Conservation (phyloP, 2,797 vertebrate genomes). For the Chelon labrosus region DNA sequence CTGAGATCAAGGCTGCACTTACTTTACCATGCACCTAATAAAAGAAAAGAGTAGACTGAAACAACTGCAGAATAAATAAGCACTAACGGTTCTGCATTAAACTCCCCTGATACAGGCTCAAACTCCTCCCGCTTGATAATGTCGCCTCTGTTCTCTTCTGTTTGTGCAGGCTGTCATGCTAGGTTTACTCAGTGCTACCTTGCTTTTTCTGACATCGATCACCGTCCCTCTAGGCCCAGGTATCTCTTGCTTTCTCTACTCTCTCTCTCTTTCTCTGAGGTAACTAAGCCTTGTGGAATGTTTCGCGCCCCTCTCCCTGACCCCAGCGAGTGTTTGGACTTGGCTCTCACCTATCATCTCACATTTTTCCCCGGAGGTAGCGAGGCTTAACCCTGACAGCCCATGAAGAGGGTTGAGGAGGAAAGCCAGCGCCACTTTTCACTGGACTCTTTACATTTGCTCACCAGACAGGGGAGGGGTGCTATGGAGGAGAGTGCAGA, state of each 20-base stretch:
- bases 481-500: conserved; percentile 28
- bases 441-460: conserved; percentile 51
- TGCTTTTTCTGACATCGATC: conserved; percentile 64
- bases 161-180: conserved; percentile 63
- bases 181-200: conserved; percentile 51
- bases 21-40: neutral
- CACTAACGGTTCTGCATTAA: conserved; percentile 4
- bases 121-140: neutral
- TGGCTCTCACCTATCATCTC: conserved; percentile 74
- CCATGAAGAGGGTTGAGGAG: conserved; percentile 57
- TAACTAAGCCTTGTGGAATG: conserved; percentile 80
- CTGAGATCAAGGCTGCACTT: neutral
- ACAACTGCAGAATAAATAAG: conserved; percentile 1
- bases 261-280: conserved; percentile 43
- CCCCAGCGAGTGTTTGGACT: conserved; percentile 61
- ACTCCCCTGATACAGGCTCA: neutral
- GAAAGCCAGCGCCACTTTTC: conserved; percentile 62
- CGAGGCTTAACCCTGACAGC: conserved; percentile 68
- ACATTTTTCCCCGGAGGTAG: conserved; percentile 73
- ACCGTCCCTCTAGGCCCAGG: conserved; percentile 62
- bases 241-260: conserved; percentile 44
- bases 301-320: conserved; percentile 43
- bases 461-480: conserved; percentile 28
- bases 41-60: neutral
- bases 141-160: conserved; percentile 37